Base-by-base conservation (phyloP, 2,113 vertebrate species). In the Patagioenas fasciata region DNA sequence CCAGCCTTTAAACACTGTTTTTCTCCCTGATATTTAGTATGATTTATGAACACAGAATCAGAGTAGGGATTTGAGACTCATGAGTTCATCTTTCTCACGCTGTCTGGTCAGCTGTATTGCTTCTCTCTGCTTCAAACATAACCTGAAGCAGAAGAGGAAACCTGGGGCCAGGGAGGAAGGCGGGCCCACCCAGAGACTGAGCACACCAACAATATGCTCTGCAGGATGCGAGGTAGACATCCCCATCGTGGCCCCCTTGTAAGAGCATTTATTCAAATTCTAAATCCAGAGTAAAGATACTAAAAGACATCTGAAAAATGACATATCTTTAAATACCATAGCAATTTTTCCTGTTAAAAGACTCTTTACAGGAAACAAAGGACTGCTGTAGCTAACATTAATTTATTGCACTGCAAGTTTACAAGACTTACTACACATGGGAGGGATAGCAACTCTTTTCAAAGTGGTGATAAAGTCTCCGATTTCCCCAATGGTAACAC, bases 161-260 rank as follows among this genome's bases (percentile, higher is more conserved):
- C 32, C 34, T n/a, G 64, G 69, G 64, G 7, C 9, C 7, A 24
- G 34, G n/a, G 34, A 77, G 54, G 72, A 89, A 40, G 42, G 48
- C 56, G 71, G 51, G n/a, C 31, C 54, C 73, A 42, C 65, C 65
- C 66, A 28, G 2, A 71, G 24, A 44, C 9, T 31, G 40, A 67
- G 51, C 28, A 74, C 61, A 40, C 5, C 0, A 2, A 36, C 36
- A 32, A 4, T 17, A 23, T 0, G 0, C 7, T 15, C 13, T 26
- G 21, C 23, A 62, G 29, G 9, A 7, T 75, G 23, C 24, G 40
- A 85, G 36, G 36, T 36, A 66, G 80, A 34, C 32, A 58, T 17
- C 42, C 23, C 36, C 70, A 69, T 21, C 9, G 26, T 13, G 3
- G 2, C 4, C 11, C 8, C 10, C 5, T 1, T 2, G 0, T 51